These are phyloP conservation scores for Stichodactyla helianthus DNA, from an alignment of 64 coral and sea anemone genomes.

Conservation along the genomic window DNA sequence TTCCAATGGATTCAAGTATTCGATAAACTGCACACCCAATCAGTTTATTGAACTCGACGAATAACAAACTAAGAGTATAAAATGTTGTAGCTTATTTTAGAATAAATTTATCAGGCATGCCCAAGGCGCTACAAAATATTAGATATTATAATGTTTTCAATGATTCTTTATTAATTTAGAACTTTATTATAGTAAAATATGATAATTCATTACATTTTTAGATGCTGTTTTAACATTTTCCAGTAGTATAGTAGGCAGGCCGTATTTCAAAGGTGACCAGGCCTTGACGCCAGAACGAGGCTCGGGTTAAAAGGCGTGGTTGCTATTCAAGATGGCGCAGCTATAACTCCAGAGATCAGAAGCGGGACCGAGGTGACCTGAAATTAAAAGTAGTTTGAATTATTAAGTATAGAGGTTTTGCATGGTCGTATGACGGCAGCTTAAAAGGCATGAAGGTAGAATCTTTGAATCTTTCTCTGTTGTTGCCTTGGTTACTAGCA, in stretches of 20 bases:
- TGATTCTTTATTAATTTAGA: constrained; percentile 19
- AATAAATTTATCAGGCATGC: constrained; percentile 15
- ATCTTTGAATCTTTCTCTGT: not conserved
- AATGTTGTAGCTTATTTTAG: constrained; percentile 11
- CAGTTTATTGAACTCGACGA: constrained; percentile 13
- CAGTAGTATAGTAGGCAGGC: not conserved
- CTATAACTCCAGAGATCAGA: not conserved
- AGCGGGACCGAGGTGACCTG: not conserved
- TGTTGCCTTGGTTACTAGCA: not conserved
- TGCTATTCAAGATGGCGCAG: not conserved
- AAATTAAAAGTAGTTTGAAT: not conserved
- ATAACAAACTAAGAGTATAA: constrained; percentile 5
- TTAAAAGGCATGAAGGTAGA: not conserved
- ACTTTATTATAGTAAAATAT: constrained; percentile 3
- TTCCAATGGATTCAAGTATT: not conserved
- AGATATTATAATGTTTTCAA: constrained; percentile 5
- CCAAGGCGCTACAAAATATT: constrained; percentile 5
- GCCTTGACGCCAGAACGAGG: not conserved
- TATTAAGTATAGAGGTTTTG: not conserved
- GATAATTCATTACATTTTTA: not conserved
- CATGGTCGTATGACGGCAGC: not conserved
- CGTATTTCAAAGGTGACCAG: not conserved
- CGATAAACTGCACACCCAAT: not conserved
- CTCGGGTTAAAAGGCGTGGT: not conserved
- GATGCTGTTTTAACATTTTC: constrained; percentile 3